Conservation (phyloP, 2,113 vertebrate genomes). For the Amazona vittata region DNA sequence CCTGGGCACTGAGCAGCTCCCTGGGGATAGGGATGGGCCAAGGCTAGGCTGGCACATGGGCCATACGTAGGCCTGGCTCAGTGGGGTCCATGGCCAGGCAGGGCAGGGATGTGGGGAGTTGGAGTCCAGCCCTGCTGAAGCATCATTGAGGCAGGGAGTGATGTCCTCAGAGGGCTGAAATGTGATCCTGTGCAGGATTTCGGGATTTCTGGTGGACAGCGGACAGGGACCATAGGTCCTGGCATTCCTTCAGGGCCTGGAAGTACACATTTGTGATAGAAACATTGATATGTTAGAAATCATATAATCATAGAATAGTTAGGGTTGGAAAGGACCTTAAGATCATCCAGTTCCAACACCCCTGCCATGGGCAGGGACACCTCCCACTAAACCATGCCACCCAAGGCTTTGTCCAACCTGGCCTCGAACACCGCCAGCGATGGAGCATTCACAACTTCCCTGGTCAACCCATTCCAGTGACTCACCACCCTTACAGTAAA, state of each 20-base stretch:
- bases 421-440: too few species aligned
- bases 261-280: not conserved
- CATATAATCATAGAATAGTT: not conserved
- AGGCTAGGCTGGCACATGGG: accelerated
- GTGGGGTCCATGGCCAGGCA: accelerated
- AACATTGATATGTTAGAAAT: not conserved
- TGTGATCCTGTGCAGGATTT: not conserved
- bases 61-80: accelerated
- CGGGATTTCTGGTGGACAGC: accelerated
- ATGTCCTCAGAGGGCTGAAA: not conserved
- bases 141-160: not conserved
- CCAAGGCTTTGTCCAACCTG: too few species aligned
- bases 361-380: too few species aligned
- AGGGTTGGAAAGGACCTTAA: too few species aligned
- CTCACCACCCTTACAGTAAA: too few species aligned
- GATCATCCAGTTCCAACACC: too few species aligned
- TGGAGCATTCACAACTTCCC: too few species aligned
- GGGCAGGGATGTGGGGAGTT: not conserved
- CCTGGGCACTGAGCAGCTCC: accelerated
- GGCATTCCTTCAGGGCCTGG: accelerated
- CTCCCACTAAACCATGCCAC: too few species aligned
- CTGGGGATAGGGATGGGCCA: not conserved
- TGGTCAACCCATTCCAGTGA: too few species aligned
- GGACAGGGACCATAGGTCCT: not conserved
- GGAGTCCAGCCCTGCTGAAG: not conserved